Conservation (phyloP, 2,113 vertebrate species). For the Pogonocichla stellata region DNA sequence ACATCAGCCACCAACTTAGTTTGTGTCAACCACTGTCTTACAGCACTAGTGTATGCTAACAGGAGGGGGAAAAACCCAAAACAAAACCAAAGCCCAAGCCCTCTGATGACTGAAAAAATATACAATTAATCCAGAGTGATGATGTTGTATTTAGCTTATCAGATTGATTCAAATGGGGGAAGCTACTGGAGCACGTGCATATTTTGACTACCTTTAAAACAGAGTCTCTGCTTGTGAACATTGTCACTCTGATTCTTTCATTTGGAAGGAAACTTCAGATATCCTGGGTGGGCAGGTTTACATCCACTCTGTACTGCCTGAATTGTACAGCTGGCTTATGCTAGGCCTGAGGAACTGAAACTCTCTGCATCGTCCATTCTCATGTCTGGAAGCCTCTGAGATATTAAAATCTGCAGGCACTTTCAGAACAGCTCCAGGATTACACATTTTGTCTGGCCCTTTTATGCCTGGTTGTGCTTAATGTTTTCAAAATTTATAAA, state of each 20-base stretch:
- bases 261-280: not conserved
- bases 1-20: not conserved
- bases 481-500: not conserved
- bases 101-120: not conserved
- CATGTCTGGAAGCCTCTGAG: not conserved
- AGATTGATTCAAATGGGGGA: not conserved
- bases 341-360: not conserved
- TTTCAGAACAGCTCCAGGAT: not conserved
- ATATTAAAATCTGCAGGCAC: not conserved
- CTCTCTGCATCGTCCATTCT: not conserved
- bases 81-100: not conserved
- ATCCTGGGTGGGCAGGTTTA: not conserved
- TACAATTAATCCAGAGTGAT: not conserved
- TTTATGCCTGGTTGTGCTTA: not conserved
- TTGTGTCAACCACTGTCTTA: not conserved
- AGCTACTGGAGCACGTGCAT: fast-evolving
- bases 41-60: not conserved
- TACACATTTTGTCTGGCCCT: not conserved
- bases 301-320: not conserved
- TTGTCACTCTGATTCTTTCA: not conserved
- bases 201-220: not conserved
- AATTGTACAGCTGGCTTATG: not conserved
- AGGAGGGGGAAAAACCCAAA: not conserved
- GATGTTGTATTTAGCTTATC: not conserved
- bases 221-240: not conserved